Evolutionary conservation across 2,888 invertebrate species (phyloP), one percentile per base, ranked within the genome.

Genomic region (Caenorhabditis sulstoni): DNA sequence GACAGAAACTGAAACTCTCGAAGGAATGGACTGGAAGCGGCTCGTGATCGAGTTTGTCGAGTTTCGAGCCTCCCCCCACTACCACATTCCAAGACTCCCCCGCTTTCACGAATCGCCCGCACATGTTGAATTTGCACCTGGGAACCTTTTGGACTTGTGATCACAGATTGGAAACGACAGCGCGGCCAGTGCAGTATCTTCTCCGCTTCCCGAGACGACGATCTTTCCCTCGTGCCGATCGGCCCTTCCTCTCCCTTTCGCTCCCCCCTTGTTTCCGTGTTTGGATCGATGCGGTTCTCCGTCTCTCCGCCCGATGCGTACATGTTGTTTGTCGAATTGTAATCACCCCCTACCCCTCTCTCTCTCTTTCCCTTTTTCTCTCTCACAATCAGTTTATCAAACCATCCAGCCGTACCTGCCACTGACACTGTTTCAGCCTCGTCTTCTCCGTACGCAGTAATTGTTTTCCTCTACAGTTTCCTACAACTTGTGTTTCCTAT

Each of bases 301-400:
- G 47, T 55, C 23, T 37, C 39, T 18, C 37, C 16, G 16, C 53
- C 55, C 67, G 49, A 49, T 49, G 45, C 29, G 47, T 66, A 37
- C 47, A 22, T 62, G 62, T 55, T 71, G 71, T 71, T 71, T 62
- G 57, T 71, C 62, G 55, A 62, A 62, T 64, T 62, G 49, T 47
- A 45, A 55, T 53, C 61, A 47, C 39, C 52, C 14, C 37, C 11
- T 41, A 11, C 3, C 41, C 14, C 41, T 11, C 41, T 14, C 41
- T 41, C 12, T 41, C 41, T 57, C 20, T 49, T 11, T 3, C 41
- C 14, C 12, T 41, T 14, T 57, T 35, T 49, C 29, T 29, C 29
- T 29, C 4, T 29, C 29, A 29, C 29, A 29, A 71, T 71, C 71
- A 57, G 71, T 71, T 49, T 64, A 71, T 71, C 71, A 71, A 71